phyloP scores from a whole-genome alignment of 53 echinoderm and acorn worm species.

The Luidia sarsii region DNA sequence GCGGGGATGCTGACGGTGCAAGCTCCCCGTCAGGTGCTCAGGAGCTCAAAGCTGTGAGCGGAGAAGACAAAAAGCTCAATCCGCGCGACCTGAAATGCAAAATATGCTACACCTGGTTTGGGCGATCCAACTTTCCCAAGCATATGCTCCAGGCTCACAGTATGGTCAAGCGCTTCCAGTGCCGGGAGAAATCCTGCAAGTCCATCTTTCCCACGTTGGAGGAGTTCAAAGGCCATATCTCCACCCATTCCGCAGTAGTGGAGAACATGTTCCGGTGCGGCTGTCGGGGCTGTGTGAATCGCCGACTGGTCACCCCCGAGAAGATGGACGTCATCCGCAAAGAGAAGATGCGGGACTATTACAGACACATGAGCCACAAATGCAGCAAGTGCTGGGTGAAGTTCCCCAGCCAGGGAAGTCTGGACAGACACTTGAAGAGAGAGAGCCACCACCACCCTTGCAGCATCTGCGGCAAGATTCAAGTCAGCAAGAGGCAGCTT shows the following conservation, averaged over 20 bases:
- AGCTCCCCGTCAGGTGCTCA: conserved; percentile 23
- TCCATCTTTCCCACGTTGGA: conserved; percentile 53
- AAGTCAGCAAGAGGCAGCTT: conserved; percentile 83
- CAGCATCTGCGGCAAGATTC: conserved; percentile 70
- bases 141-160: conserved; percentile 86
- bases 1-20: neutral
- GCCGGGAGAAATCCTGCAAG: conserved; percentile 67
- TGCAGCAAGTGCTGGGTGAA: conserved; percentile 89
- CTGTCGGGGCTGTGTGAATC: conserved; percentile 75
- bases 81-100: conserved; percentile 84
- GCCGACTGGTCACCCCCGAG: conserved; percentile 51
- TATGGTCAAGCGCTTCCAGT: conserved; percentile 86
- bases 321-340: conserved; percentile 68
- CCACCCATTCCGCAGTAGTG: conserved; percentile 50
- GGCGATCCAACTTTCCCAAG: conserved; percentile 58
- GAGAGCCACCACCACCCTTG: conserved; percentile 80
- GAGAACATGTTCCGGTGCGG: conserved; percentile 78
- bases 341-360: conserved; percentile 83
- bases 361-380: conserved; percentile 78
- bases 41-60: conserved; percentile 11
- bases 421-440: conserved; percentile 68
- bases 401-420: conserved; percentile 75
- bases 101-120: conserved; percentile 79
- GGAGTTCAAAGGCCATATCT: conserved; percentile 68
- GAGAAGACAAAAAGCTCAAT: conserved; percentile 27